phyloP scores from a whole-genome alignment of 2,113 vertebrate genomes.

The Oryzias javanicus region DNA sequence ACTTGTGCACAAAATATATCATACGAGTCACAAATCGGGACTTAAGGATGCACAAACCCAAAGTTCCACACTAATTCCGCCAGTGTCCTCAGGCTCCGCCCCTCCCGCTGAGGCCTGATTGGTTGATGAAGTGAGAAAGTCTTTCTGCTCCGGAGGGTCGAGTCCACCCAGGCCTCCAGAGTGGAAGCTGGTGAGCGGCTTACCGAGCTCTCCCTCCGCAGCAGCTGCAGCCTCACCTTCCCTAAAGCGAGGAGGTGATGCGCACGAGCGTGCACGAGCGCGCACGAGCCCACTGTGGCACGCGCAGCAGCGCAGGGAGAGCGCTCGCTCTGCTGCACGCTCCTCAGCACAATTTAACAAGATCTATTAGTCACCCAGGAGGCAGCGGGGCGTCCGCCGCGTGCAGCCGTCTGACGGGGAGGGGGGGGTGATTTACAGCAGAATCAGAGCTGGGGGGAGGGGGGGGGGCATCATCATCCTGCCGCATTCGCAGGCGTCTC shows the following conservation, averaged over 20 bases:
- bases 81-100: constrained; percentile 53
- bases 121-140: constrained; percentile 59
- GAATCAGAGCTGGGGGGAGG: constrained; percentile 59
- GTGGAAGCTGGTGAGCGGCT: constrained; percentile 52
- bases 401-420: constrained; percentile 58
- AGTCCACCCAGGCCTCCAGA: constrained; percentile 35
- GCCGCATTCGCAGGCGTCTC: constrained; percentile 40
- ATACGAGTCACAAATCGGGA: no score
- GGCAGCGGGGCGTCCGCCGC: constrained; percentile 50
- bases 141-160: constrained; percentile 35
- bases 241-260: constrained; percentile 10
- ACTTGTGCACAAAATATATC: no score
- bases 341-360: constrained; percentile 71
- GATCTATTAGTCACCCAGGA: constrained; percentile 67
- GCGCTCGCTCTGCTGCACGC: constrained; percentile 52
- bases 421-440: constrained; percentile 72
- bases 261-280: neutral
- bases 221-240: constrained; percentile 30
- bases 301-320: constrained; percentile 24
- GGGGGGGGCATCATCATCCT: constrained; percentile 54
- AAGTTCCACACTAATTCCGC: no score
- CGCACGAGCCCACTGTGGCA: constrained; percentile 34
- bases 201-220: constrained; percentile 44
- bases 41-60: no score
- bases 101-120: constrained; percentile 54